Conservation (phyloP, 2,113 vertebrate genomes). For the Anolis sagrei region DNA sequence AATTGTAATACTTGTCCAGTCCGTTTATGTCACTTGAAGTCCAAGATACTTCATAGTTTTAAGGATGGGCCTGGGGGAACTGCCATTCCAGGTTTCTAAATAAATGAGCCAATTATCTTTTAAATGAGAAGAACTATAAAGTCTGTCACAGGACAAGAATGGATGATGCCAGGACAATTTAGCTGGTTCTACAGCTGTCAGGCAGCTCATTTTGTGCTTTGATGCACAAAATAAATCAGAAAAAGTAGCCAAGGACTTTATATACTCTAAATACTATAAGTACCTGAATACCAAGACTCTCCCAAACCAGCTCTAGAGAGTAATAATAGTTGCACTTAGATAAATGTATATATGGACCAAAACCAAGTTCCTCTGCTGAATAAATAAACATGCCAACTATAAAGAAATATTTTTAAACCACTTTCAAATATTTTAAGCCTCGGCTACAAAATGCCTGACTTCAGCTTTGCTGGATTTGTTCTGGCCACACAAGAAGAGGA, state of each 20-base stretch:
- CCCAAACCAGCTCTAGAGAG: too few species aligned
- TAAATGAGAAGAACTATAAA: conserved; percentile 6
- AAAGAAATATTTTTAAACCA: too few species aligned
- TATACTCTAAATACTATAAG: neutral
- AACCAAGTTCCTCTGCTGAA: too few species aligned
- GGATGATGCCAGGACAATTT: neutral
- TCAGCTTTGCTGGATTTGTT: neutral
- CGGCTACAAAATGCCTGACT: too few species aligned
- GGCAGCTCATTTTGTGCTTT: conserved; percentile 12
- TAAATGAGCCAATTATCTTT: neutral
- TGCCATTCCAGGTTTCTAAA: conserved; percentile 5
- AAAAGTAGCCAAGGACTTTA: neutral
- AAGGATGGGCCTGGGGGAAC: neutral
- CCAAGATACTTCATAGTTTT: rapidly evolving
- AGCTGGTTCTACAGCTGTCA: conserved; percentile 22
- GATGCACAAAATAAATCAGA: neutral
- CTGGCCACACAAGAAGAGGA: neutral
- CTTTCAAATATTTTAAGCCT: too few species aligned
- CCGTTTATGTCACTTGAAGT: conserved; percentile 24
- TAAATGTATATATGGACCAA: too few species aligned
- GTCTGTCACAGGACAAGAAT: neutral
- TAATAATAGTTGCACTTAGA: too few species aligned
- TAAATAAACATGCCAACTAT: too few species aligned
- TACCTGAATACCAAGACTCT: too few species aligned
- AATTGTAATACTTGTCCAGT: neutral